Evolutionary conservation across 2,797 vertebrate genomes (phyloP), one percentile per base, ranked within the genome.

Genomic region (Crocidura indochinensis): DNA sequence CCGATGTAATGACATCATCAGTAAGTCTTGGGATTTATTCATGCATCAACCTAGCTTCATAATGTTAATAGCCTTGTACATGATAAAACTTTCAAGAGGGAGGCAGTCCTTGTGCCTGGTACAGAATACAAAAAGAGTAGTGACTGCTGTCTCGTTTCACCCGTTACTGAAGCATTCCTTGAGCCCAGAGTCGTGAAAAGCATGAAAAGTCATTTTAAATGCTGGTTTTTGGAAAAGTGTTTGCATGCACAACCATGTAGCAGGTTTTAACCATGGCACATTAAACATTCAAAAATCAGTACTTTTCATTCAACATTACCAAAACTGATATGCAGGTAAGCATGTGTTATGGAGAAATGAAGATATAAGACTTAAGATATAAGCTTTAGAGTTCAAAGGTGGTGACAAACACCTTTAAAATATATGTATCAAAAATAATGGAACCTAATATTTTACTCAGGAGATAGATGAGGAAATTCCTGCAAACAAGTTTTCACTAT

Each of bases 61-160:
- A 97, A 97, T 94, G 97, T 97, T 97, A 98, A 98, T 97, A 96
- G 97, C 97, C 96, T 97, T 94, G 97, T 93, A 96, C 97, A 98
- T 95, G 97, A 97, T 97, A 96, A 97, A 98, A 98, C 96, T 97
- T 98, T 94, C 92, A 97, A 96, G 96, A 97, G 95, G 81, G 87
- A 97, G 95, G 91, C 93, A 95, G 69, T 96, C 95, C 96, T 91
- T 95, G 91, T 1, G 84, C 84, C 46, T 92, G 94, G 95, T n/a
- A 47, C 77, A 80, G 97, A 97, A 98, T 97, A 96, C 94, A 2
- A 71, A 98, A 92, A 93, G 94, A 89, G 96, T 91, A 92, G 95
- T 46, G 91, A 95, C 88, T 91, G 91, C 94, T 90, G 92, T 95
- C 96, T 97, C 73, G 77, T 94, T 96, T 97, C 89, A 76, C 93